These are phyloP conservation scores for Leucophora obtusa DNA, from an alignment of 2,888 invertebrate genomes.

Conservation along the genomic window DNA sequence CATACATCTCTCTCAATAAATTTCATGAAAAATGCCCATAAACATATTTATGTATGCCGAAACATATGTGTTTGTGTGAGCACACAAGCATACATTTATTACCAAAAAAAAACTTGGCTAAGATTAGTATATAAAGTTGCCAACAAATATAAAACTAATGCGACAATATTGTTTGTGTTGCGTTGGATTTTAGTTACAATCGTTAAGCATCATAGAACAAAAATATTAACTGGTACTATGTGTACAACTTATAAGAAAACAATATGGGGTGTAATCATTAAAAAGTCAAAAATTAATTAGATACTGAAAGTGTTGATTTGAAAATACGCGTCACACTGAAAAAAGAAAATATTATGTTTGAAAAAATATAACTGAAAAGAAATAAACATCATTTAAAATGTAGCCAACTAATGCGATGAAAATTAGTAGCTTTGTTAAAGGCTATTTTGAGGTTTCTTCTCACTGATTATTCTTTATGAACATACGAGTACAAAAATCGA, in stretches of 20 bases:
- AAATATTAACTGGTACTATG: neutral
- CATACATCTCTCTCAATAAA: conserved; percentile 44
- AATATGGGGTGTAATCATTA: neutral
- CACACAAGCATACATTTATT: conserved; percentile 3
- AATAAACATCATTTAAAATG: too few species aligned
- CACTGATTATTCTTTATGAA: too few species aligned
- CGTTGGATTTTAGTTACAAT: conserved; percentile 52
- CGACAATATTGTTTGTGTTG: conserved; percentile 66
- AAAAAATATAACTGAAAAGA: too few species aligned
- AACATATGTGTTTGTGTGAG: conserved; percentile 43
- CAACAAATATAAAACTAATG: conserved; percentile 63
- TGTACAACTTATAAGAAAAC: conserved; percentile 20
- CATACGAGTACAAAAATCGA: too few species aligned
- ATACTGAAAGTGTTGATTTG: too few species aligned
- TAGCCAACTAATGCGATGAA: too few species aligned
- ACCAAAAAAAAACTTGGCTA: conserved; percentile 48
- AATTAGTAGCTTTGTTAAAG: too few species aligned
- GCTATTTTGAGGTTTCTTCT: too few species aligned
- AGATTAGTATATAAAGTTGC: conserved; percentile 48
- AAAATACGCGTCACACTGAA: too few species aligned
- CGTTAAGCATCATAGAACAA: conserved; percentile 40
- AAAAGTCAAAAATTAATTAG: neutral
- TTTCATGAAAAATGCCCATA: conserved; percentile 31
- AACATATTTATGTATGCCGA: conserved; percentile 19
- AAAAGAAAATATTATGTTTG: too few species aligned